phyloP scores from a whole-genome alignment of 2,888 invertebrate genomes.

The Zygogramma bicolorata region DNA sequence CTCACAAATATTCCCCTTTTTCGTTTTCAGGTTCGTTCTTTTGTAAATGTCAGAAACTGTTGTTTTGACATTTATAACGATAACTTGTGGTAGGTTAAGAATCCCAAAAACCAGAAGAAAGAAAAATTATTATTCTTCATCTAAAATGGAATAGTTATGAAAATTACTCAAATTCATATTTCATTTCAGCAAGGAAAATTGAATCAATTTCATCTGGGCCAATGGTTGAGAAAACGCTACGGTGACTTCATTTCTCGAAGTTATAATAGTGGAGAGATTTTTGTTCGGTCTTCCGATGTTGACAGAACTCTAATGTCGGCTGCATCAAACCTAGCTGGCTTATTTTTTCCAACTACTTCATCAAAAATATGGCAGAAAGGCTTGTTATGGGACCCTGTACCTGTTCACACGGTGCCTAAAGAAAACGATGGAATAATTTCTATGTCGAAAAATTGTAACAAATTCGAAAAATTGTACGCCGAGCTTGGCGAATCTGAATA shows the following conservation, averaged over 20 bases:
- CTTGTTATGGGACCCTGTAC: conserved; percentile 78
- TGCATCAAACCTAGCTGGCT: conserved; percentile 80
- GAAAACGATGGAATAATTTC: conserved; percentile 55
- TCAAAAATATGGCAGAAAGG: conserved; percentile 70
- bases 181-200: conserved; percentile 31
- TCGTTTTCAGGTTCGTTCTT: no score
- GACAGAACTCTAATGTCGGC: conserved; percentile 93
- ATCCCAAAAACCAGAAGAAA: no score
- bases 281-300: conserved; percentile 81
- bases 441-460: conserved; percentile 67
- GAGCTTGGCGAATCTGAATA: conserved; percentile 11
- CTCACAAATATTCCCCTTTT: no score
- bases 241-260: conserved; percentile 69
- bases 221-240: conserved; percentile 66
- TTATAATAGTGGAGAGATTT: conserved; percentile 71
- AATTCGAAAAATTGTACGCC: conserved; percentile 19
- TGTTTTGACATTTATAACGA: no score
- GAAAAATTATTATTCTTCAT: background rate
- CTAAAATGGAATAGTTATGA: background rate
- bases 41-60: no score
- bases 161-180: background rate
- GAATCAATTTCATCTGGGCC: conserved; percentile 28
- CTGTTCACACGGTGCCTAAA: conserved; percentile 73
- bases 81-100: no score
- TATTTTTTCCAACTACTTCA: conserved; percentile 73